Evolutionary conservation across 2,888 invertebrate species (phyloP).

Genomic region (Falcaria lacertinaria): DNA sequence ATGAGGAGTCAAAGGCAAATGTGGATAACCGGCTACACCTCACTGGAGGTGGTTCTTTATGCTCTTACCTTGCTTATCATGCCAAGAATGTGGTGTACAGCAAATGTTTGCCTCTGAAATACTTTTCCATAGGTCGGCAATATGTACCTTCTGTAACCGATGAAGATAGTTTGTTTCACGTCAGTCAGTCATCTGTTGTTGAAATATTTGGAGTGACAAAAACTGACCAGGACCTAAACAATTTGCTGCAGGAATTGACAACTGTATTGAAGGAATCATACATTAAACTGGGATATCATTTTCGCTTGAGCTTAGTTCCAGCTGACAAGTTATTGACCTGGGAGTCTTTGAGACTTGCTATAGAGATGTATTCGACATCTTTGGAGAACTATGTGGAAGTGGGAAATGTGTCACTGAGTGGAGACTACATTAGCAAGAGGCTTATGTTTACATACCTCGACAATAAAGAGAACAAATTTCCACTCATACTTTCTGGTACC

Average conservation of each 20-base stretch:
- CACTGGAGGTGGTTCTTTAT: constrained; percentile 86
- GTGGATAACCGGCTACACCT: constrained; percentile 83
- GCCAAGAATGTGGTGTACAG: constrained; percentile 83
- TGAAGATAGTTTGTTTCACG: constrained; percentile 81
- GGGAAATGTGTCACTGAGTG: constrained; percentile 85
- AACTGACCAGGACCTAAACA: constrained; percentile 66
- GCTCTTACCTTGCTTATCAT: constrained; percentile 86
- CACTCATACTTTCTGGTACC: constrained; percentile 85
- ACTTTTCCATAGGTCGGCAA: constrained; percentile 84
- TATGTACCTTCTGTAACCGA: constrained; percentile 75
- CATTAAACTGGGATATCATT: constrained; percentile 82
- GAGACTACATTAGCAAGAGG: constrained; percentile 88
- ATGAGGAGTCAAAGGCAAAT: constrained; percentile 73
- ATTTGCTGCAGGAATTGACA: constrained; percentile 78
- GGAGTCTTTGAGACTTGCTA: constrained; percentile 84
- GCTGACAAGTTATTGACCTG: constrained; percentile 80
- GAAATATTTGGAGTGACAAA: constrained; percentile 82
- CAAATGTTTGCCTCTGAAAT: constrained; percentile 83
- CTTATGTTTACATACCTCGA: constrained; percentile 84
- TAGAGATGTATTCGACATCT: constrained; percentile 87
- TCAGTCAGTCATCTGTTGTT: constrained; percentile 84
- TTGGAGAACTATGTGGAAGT: constrained; percentile 83
- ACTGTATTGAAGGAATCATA: constrained; percentile 79
- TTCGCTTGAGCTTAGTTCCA: constrained; percentile 81
- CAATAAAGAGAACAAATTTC: constrained; percentile 79